Base-by-base conservation (phyloP, 2,888 invertebrate genomes). In the Troides helena region DNA sequence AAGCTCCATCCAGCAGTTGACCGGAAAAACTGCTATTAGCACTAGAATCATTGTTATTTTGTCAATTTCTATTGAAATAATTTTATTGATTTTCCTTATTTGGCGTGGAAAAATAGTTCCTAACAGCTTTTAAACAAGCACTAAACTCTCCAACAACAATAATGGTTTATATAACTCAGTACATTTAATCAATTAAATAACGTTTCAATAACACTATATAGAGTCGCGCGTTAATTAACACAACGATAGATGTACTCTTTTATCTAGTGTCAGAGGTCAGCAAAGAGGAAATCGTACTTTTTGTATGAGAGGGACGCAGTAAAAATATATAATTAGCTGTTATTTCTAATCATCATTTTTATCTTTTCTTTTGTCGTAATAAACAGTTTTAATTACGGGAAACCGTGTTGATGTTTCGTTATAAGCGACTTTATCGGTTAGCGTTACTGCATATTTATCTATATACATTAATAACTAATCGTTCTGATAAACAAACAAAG, bases 241-340 rank as follows among this genome's bases (percentile, higher is more conserved):
- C 77, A 79, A 80, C 80, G 82, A 82, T 80, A 80, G 78, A 79
- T 72, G 75, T 89, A 67, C 67, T 66, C 23, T 57, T 59, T 70
- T 70, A 89, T 88, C 88, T 88, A 61, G 79, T 86, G 91, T 89
- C 89, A 90, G 84, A 86, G 91, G 90, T 89, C 86, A 84, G 78
- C 72, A 76, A 87, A 85, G 86, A 90, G 80, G 81, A 91, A 90
- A 84, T 77, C 72, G 71, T 75, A 76, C 80, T 81, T 79, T 77
- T 77, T 77, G 71, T 75, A 74, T 77, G 73, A 72, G 76, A 78
- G 75, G 74, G 75, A 70, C 66, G 72, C 78, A 72, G 76, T 82
- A 78, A 79, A 80, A 80, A 78, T 78, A 76, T 80, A 80, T 83
- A 79, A 81, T 85, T 84, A 85, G 82, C 81, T 80, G 76, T 75